Evolutionary conservation across 2,888 invertebrate species (phyloP).

Genomic region (Aphidoletes aphidimyza): DNA sequence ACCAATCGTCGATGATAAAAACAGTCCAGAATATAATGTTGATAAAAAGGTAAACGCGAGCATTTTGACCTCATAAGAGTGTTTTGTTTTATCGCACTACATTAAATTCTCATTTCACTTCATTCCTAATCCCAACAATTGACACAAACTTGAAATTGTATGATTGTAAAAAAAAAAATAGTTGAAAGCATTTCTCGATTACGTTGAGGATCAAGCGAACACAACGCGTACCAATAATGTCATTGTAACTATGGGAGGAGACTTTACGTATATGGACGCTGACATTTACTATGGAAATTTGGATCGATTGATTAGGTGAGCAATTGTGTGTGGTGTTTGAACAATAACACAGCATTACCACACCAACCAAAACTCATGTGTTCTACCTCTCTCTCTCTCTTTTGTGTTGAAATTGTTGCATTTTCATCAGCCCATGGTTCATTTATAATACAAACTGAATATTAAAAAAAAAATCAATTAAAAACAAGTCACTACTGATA

Average conservation of each 20-base stretch:
- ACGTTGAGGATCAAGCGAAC: conserved; percentile 70
- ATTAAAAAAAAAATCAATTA: too few relatives aligned
- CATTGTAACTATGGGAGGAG: conserved; percentile 89
- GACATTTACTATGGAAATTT: conserved; percentile 83
- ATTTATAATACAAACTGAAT: too few relatives aligned
- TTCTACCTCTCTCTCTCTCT: too few relatives aligned
- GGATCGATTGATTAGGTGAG: conserved; percentile 80
- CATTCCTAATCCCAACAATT: not conserved
- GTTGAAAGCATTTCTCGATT: conserved; percentile 71
- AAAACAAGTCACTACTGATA: too few relatives aligned
- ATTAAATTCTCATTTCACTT: not conserved
- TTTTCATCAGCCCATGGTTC: too few relatives aligned
- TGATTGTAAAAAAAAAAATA: conserved; percentile 58
- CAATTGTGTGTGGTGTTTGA: not conserved
- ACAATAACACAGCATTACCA: not conserved
- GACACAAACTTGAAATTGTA: not conserved
- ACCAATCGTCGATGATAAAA: conserved; percentile 85
- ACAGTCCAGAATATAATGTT: conserved; percentile 86
- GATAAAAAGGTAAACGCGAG: conserved; percentile 71
- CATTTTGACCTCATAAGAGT: conserved; percentile 27
- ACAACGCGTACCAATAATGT: conserved; percentile 78
- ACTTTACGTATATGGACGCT: conserved; percentile 89
- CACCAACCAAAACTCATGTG: too few relatives aligned
- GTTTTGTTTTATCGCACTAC: not conserved
- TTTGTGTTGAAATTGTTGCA: too few relatives aligned